phyloP scores from a whole-genome alignment of 1,140 invertebrate genomes.

The Drosophila takahashii region DNA sequence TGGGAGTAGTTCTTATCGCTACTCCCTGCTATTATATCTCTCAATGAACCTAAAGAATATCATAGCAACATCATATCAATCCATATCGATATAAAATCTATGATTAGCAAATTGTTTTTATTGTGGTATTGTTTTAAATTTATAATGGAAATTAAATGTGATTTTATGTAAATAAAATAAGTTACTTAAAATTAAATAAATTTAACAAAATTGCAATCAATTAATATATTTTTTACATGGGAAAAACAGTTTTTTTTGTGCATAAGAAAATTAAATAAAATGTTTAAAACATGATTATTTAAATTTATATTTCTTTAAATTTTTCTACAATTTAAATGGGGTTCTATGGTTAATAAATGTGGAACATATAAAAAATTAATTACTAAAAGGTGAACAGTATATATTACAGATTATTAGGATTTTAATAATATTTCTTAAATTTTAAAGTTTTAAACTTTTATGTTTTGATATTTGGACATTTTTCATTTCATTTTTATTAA shows the following conservation, averaged over 20 bases:
- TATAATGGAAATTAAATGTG: conserved; percentile 52
- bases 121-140: conserved; percentile 18
- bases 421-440: not conserved
- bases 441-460: not conserved
- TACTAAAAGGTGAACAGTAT: too few species aligned
- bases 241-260: too few species aligned
- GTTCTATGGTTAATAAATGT: too few species aligned
- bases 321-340: too few species aligned
- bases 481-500: not conserved
- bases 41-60: conserved; percentile 80
- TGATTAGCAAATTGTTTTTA: conserved; percentile 50
- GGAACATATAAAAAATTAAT: too few species aligned
- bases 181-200: not conserved
- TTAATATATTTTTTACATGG: too few species aligned
- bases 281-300: too few species aligned
- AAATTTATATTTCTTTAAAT: too few species aligned
- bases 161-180: conserved; percentile 55
- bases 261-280: too few species aligned
- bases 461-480: too few species aligned
- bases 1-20: conserved; percentile 11
- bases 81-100: conserved; percentile 70
- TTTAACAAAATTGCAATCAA: not conserved
- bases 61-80: conserved; percentile 83
- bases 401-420: too few species aligned
- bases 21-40: conserved; percentile 32